Conservation (phyloP, 1,140 invertebrate species). For the Dendroctonus ponderosae region DNA sequence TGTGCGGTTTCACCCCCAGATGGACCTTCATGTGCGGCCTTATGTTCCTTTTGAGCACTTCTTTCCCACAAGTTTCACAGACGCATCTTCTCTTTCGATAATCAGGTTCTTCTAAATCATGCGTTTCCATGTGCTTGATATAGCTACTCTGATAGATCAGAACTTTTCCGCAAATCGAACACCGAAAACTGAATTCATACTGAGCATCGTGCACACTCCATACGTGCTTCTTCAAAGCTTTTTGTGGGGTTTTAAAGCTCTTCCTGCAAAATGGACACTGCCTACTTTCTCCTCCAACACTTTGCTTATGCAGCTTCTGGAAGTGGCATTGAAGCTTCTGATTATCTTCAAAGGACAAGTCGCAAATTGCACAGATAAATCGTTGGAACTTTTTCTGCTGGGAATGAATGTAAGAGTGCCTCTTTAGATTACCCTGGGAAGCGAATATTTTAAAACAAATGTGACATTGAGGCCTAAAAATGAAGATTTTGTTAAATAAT, state of each 20-base stretch:
- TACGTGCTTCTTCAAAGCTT: constrained; percentile 34
- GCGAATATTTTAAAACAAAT: constrained; percentile 25
- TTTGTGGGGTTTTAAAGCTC: constrained; percentile 26
- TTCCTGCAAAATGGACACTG: constrained; percentile 31
- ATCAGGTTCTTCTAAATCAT: constrained; percentile 31
- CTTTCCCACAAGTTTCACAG: constrained; percentile 69
- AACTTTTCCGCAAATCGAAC: constrained; percentile 46
- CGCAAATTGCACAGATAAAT: constrained; percentile 28
- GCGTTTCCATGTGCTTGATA: constrained; percentile 30
- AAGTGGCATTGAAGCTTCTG: constrained; percentile 29
- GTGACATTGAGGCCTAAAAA: constrained; percentile 31
- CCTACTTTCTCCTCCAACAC: constrained; percentile 10
- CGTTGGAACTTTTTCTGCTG: constrained; percentile 13
- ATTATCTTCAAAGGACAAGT: constrained; percentile 27
- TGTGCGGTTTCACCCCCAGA: constrained; percentile 66
- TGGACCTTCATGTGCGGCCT: constrained; percentile 62
- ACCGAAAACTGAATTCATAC: constrained; percentile 35
- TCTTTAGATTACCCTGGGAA: constrained; percentile 23
- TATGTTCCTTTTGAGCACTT: constrained; percentile 43
- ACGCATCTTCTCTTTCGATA: constrained; percentile 28
- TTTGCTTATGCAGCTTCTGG: constrained; percentile 24
- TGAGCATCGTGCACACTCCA: constrained; percentile 33
- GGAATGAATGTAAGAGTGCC: constrained; percentile 26
- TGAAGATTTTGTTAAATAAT: not conserved
- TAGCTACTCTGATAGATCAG: constrained; percentile 32